phyloP scores from a whole-genome alignment of 2,797 vertebrate genomes.

The Lepidocolaptes lacrymiger region DNA sequence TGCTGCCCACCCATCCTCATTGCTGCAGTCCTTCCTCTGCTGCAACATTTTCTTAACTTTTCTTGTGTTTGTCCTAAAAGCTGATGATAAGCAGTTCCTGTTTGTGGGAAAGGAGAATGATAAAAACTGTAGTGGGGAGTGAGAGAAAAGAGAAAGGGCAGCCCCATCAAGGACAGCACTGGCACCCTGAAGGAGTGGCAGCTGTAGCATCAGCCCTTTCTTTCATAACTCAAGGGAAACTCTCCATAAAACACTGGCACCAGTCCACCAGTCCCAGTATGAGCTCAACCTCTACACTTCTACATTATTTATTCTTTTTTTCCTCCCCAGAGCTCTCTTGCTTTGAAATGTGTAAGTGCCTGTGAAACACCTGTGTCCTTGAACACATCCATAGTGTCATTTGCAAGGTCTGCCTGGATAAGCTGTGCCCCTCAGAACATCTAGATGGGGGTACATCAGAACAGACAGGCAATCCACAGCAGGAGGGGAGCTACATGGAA shows the following conservation, averaged over 20 bases:
- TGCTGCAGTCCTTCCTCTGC: background rate
- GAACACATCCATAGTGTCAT: accelerated
- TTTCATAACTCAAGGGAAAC: background rate
- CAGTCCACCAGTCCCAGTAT: background rate
- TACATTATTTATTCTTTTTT: background rate
- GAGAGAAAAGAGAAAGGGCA: background rate
- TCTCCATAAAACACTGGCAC: background rate
- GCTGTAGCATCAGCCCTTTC: background rate
- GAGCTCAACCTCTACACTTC: background rate
- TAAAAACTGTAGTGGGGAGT: background rate
- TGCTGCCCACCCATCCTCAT: background rate
- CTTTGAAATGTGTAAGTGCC: background rate
- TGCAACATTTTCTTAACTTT: background rate
- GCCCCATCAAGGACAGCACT: background rate
- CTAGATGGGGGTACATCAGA: background rate
- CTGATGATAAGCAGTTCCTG: background rate
- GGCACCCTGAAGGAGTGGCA: background rate
- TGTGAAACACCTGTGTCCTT: background rate
- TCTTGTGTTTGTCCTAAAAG: background rate
- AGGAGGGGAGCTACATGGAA: background rate
- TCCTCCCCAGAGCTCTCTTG: background rate
- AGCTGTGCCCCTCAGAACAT: background rate
- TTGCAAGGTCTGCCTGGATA: background rate
- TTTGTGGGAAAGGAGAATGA: background rate
- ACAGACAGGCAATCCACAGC: accelerated